A percentile compares a stretch with the other conserved stretches of the same genome.
phyloP scores from a whole-genome alignment of 2,888 invertebrate genomes.

The Pristionchus japonicus region DNA sequence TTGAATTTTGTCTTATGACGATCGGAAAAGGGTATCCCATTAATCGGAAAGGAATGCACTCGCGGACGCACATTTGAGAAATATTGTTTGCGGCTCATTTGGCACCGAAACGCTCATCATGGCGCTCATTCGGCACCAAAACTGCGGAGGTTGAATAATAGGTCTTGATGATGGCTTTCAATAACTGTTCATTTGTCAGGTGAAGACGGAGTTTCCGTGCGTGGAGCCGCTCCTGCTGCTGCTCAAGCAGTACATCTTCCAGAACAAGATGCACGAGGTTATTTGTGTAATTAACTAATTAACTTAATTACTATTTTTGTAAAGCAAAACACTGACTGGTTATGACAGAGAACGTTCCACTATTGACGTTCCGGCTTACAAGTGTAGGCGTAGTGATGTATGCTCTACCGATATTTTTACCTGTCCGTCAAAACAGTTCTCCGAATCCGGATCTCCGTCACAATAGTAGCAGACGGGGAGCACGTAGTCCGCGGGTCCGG shows the following conservation, averaged over 20 bases:
- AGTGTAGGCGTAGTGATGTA: neutral
- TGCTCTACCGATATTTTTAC: neutral
- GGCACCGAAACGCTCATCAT: too few relatives aligned
- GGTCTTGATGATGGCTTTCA: too few relatives aligned
- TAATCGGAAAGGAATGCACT: too few relatives aligned
- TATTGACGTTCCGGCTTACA: neutral
- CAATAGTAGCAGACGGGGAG: neutral
- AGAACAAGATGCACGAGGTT: slow-evolving; percentile 88
- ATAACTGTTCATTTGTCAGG: slow-evolving; percentile 56
- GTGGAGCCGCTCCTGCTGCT: slow-evolving; percentile 95
- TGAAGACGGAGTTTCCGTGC: slow-evolving; percentile 83
- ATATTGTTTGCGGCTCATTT: too few relatives aligned
- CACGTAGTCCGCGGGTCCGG: neutral
- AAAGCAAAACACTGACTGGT: too few relatives aligned
- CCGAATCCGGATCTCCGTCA: neutral
- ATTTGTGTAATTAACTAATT: neutral
- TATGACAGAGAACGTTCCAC: too few relatives aligned
- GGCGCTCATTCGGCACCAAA: too few relatives aligned
- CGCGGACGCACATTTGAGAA: too few relatives aligned
- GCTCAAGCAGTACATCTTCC: slow-evolving; percentile 96
- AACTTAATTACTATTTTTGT: neutral
- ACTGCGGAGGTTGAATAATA: too few relatives aligned
- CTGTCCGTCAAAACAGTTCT: neutral
- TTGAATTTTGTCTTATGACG: too few relatives aligned
- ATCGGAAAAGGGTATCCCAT: too few relatives aligned